phyloP scores from a whole-genome alignment of 2,888 invertebrate genomes.

The Meganola albula region DNA sequence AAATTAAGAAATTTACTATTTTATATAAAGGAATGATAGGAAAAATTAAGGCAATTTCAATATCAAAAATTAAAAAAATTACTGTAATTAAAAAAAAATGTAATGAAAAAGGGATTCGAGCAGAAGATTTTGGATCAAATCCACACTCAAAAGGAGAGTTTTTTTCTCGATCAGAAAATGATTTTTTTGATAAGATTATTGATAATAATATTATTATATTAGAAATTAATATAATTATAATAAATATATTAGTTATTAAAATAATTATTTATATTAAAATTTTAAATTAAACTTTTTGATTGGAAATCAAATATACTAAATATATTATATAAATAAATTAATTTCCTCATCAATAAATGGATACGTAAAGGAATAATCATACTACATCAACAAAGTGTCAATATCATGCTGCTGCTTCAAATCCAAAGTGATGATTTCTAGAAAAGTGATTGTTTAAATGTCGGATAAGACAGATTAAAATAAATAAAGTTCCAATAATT shows the following conservation, averaged over 20 bases:
- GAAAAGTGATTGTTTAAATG: slow-evolving; percentile 51
- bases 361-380: slow-evolving; percentile 67
- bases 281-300: slow-evolving; percentile 81
- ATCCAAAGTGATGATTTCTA: slow-evolving; percentile 53
- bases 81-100: slow-evolving; percentile 82
- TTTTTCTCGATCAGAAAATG: slow-evolving; percentile 79
- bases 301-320: slow-evolving; percentile 84
- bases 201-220: slow-evolving; percentile 70
- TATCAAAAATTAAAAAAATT: slow-evolving; percentile 85
- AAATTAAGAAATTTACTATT: slow-evolving; percentile 42
- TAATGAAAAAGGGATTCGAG: slow-evolving; percentile 56
- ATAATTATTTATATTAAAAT: slow-evolving; percentile 79
- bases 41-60: slow-evolving; percentile 81
- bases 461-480: slow-evolving; percentile 47
- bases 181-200: slow-evolving; percentile 77
- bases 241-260: slow-evolving; percentile 44
- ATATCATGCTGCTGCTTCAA: slow-evolving; percentile 62
- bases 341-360: slow-evolving; percentile 82
- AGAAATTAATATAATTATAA: slow-evolving; percentile 56
- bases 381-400: slow-evolving; percentile 64
- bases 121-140: slow-evolving; percentile 55
- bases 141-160: slow-evolving; percentile 78
- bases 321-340: slow-evolving; percentile 82
- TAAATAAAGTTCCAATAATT: slow-evolving; percentile 70
- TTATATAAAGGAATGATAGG: slow-evolving; percentile 70